Conservation (phyloP, 1,140 invertebrate genomes). For the Reticulitermes speratus region DNA sequence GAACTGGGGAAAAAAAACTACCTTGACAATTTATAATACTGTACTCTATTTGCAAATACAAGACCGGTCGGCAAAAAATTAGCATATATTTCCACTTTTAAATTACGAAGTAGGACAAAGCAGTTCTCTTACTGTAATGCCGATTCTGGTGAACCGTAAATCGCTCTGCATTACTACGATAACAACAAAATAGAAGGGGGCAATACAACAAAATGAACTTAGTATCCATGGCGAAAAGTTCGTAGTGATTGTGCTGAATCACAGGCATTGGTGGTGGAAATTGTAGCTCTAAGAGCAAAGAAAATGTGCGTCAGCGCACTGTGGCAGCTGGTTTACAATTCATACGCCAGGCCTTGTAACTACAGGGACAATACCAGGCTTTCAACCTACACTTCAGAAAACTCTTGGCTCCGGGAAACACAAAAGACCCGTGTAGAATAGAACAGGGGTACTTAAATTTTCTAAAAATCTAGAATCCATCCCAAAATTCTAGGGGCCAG, state of each 20-base stretch:
- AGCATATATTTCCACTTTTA: no score
- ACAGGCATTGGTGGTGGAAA: slow-evolving; percentile 4
- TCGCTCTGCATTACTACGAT: not conserved
- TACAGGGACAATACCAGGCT: not conserved
- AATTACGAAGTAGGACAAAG: not conserved
- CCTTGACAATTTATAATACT: no score
- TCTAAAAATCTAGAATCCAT: no score
- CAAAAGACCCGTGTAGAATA: not conserved
- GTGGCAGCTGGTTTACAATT: not conserved
- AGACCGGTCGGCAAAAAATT: no score
- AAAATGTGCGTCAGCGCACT: not conserved
- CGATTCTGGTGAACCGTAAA: not conserved
- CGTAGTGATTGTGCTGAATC: not conserved
- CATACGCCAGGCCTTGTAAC: not conserved
- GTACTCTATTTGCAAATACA: no score
- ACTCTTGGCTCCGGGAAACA: not conserved
- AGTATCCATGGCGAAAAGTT: not conserved
- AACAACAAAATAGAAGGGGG: not conserved
- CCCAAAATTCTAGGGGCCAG: no score
- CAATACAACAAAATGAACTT: slow-evolving; percentile 3
- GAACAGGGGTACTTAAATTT: not conserved
- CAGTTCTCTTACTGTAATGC: not conserved
- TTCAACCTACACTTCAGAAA: not conserved
- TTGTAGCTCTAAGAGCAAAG: not conserved
- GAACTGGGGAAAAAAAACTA: no score